Evolutionary conservation across 2,113 vertebrate species (phyloP), one percentile per base, ranked within the genome.

Genomic region (Turdus rufiventris): DNA sequence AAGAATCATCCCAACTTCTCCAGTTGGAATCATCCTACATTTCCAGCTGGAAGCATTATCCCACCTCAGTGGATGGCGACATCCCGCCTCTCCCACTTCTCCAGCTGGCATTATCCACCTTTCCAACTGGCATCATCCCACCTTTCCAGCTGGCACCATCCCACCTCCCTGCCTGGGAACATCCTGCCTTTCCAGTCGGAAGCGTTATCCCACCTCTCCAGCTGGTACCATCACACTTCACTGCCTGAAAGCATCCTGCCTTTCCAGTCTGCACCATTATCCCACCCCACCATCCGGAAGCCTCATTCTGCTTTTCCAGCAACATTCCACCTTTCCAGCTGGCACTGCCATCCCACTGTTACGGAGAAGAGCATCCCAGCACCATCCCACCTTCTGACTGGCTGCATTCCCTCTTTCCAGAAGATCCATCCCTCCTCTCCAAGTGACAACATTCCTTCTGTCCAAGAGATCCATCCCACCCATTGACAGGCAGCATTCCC

Each of bases 181-280:
- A 10, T 63, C 61, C 38, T 25, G 18, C 19, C 7, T 50, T 18
- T 9, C 12, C 13, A 3, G 2, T 13, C 2, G 1, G 57, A 1
- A n/a, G 6, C 4, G 1, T 38, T 6, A 50, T 61, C 47, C 38
- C 67, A 21, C 8, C 10, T 56, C 14, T n/a, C 47, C 58, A 17
- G 5, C 9, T 10, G 29, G 36, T 23, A 48, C 25, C 24, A 51
- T 51, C 47, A 38, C 67, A 21, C 11, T 4, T 66, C 40, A 40
- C 40, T 40, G 40, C 40, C 38, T 17, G 47, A 23, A 10, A 42
- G 0, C 13, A 76, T 77, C 23, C 34, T 6, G 1, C 23, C 1
- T 67, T 34, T 34, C 43, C 43, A 19, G 43, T 18, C 3, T 2
- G 43, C 8, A 26, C 6, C 43, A 6, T 48, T 34, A 48, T 48